phyloP scores from a whole-genome alignment of 2,888 invertebrate species.

The Nomada ferruginata region DNA sequence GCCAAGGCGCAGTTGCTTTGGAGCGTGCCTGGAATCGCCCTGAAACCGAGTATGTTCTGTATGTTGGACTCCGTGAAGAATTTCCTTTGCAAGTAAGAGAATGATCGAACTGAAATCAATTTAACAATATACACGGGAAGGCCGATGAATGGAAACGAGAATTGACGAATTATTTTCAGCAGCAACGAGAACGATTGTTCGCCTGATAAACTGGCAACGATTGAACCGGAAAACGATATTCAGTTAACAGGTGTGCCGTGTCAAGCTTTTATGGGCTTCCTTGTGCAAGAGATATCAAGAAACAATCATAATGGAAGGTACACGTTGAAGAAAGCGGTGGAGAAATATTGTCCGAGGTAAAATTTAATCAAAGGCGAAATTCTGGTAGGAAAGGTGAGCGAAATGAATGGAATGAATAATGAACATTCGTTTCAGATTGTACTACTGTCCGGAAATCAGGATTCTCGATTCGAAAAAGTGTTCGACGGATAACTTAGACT shows the following conservation, averaged over 20 bases:
- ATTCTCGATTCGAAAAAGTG: constrained; percentile 57
- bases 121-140: not conserved
- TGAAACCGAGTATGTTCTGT: constrained; percentile 71
- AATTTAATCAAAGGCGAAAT: not conserved
- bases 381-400: too few relatives aligned
- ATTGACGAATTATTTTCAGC: not conserved
- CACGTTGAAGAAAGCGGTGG: constrained; percentile 63
- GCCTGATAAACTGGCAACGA: constrained; percentile 63
- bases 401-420: not conserved
- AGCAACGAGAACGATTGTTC: constrained; percentile 49
- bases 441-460: constrained; percentile 66
- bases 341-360: constrained; percentile 75
- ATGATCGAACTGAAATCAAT: not conserved
- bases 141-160: too few relatives aligned
- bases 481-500: constrained; percentile 35
- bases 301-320: constrained; percentile 45
- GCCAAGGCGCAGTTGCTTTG: constrained; percentile 77
- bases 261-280: constrained; percentile 77
- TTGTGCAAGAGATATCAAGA: constrained; percentile 72
- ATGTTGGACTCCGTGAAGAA: constrained; percentile 59
- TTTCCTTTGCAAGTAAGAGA: constrained; percentile 66
- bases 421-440: constrained; percentile 55
- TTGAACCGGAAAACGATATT: constrained; percentile 71
- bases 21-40: constrained; percentile 75
- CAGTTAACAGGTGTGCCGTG: constrained; percentile 76